Evolutionary conservation across 1,140 invertebrate species (phyloP), one percentile per base, ranked within the genome.

Genomic region (Pemphigus obesinymphae): DNA sequence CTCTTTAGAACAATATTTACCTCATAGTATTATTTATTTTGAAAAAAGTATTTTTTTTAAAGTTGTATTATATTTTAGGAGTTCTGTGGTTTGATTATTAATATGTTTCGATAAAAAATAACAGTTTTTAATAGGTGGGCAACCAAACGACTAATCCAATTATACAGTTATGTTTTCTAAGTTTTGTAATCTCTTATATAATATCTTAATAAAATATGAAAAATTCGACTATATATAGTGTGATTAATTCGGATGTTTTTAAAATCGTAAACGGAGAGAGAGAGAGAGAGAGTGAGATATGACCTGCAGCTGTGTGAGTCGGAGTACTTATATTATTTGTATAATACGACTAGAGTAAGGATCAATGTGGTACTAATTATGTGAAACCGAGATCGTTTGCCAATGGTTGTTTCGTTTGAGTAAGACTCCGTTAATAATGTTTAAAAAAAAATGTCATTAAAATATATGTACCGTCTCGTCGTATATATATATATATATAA

Each of bases 291-390:
- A 5, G 37, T 26, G n/a, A 40, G 23, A 70, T 29, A n/a, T n/a
- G n/a, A n/a, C n/a, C n/a, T n/a, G 37, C 66, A 70, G 66, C 34
- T 66, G 63, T 70, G 66, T 70, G 11, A n/a, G 31, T 70, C 17
- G 37, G 37, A n/a, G 11, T 26, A 66, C 31, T 48, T 70, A 26
- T 43, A 37, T 5, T 70, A 5, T 68, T 4, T 68, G 8, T 70
- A 2, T 68, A 68, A 68, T 70, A 70, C n/a, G n/a, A n/a, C 66
- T 5, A 23, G 13, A 70, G 66, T 43, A 43, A 45, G 68, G 37
- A 45, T 45, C 68, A 45, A 45, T 70, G 68, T 70, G 68, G 68
- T 45, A 70, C 68, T 70, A 70, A 70, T 70, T 70, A 70, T 45
- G 26, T 45, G 40, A 70, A 70, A 45, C 68, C 6, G 40, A 70